Percentiles rank a stretch among this genome's conserved stretches.
Conservation (phyloP, 2,888 invertebrate species). For the Meteorus colon region DNA sequence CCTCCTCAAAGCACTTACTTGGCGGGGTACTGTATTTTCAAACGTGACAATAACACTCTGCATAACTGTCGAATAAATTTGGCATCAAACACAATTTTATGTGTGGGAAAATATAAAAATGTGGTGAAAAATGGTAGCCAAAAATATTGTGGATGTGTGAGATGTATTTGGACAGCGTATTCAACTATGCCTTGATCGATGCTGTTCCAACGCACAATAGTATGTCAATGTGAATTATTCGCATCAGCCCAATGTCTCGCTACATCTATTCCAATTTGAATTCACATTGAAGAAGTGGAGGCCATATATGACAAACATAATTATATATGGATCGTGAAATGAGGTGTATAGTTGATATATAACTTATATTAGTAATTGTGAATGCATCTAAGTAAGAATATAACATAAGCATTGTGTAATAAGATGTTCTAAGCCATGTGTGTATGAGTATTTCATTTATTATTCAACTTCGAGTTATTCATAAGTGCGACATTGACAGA, state of each 20-base stretch:
- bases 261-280: neutral
- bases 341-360: too few relatives aligned
- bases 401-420: too few relatives aligned
- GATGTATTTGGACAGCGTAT: neutral
- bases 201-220: neutral
- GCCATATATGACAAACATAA: too few relatives aligned
- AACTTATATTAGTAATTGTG: too few relatives aligned
- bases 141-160: neutral
- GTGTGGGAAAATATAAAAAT: too few relatives aligned
- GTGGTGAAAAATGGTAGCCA: neutral
- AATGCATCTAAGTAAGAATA: too few relatives aligned
- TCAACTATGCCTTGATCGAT: constrained; percentile 1
- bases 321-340: too few relatives aligned
- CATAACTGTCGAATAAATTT: neutral
- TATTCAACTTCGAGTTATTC: neutral
- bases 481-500: neutral
- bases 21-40: neutral
- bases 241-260: neutral
- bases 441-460: too few relatives aligned
- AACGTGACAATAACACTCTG: neutral
- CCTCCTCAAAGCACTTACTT: neutral
- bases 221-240: neutral
- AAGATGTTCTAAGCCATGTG: too few relatives aligned
- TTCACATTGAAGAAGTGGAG: neutral
- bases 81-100: neutral